Base-by-base conservation (phyloP, 2,797 vertebrate genomes). In the Sarcophilus harrisii region DNA sequence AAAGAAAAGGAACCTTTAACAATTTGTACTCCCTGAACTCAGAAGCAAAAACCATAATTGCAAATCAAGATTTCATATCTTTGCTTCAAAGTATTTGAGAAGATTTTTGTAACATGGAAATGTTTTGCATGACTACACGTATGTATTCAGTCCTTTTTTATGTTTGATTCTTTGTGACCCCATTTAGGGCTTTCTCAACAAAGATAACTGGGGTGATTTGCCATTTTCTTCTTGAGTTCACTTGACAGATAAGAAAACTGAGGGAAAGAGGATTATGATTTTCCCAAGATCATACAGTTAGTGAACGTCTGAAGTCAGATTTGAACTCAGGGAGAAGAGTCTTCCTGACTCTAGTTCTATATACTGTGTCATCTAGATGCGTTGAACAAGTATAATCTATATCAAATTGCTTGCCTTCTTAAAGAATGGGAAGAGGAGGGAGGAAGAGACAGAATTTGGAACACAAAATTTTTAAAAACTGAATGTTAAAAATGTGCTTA, bases 11-110 rank as follows among this genome's bases (percentile, higher is more conserved):
- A 30, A 90, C 92, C 55, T 96, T 52, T 45, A 93, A 90, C 94
- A 58, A 90, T 55, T 54, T 55, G 58, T 93, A 96, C 0, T 12
- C 59, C 90, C 93, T 90, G 49, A 96, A 94, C 38, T 96, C 57
- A 52, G 66, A 45, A 93, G 93, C 96, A 94, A 94, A 93, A 94
- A 96, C 90, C 45, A 29, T 10, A 94, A 91, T 57, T 89, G 21
- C 58, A 94, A 73, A 89, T 29, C 52, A 29, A 95, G 52, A 30
- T 91, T 57, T 94, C 58, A 92, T 27, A 14, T 57, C n/a, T 59
- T 94, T 32, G 45, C 28, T 90, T 94, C 91, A 90, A 91, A 94
- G 92, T 58, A 66, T 60, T 24, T 38, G 73, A 91, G 57, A n/a
- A 93, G 58, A 59, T 18, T 24, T 58, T 58, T 58, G 21, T 58